Evolutionary conservation across 2,888 invertebrate genomes (phyloP), one percentile per base, ranked within the genome.

Genomic region (Caenorhabditis uteleia): DNA sequence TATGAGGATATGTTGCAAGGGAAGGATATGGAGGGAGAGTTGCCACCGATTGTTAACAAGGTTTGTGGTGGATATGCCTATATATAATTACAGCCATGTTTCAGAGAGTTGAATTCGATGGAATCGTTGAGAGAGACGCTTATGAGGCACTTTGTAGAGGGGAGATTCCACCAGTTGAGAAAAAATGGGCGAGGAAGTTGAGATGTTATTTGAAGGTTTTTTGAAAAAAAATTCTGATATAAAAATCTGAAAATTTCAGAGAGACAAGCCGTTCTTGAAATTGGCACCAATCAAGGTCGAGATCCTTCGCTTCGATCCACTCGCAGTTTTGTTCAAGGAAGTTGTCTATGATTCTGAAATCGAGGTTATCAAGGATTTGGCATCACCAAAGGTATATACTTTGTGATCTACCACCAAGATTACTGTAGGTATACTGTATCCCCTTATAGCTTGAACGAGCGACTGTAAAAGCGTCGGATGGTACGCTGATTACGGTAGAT

Each of bases 331-430:
- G 16, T 81, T 81, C 74, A 70, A 76, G 43, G 65, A 80, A 29
- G 67, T 71, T 10, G 38, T 98, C 83, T 89, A 88, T 66, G 93
- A 97, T 77, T 84, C 85, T 0, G 97, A 98, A 85, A 94, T 95
- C 60, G 89, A 89, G 57, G 87, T 89, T 1, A 88, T 97, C 53
- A 91, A 95, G 84, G 87, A 88, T 75, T 85, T 93, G 84, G 93
- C 95, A 0, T 89, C 89, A 64, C 95, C 95, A 0, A 89, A 91
- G 86, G 92, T 93, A 31, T 6, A 33, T 57, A 2, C 14, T 3
- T 3, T 10, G 5, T 14, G 21, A n/a, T n/a, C n/a, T n/a, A n/a
- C n/a, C n/a, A n/a, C n/a, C n/a, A 39, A 39, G 12, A 14, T 8
- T 39, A 33, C 33, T 12, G 12, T 14, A 12, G 33, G 12, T 33